Percentiles rank a stretch among this genome's conserved stretches.
These are phyloP conservation scores for Athalia cordata DNA, from an alignment of 2,888 invertebrate species.

Conservation along the genomic window DNA sequence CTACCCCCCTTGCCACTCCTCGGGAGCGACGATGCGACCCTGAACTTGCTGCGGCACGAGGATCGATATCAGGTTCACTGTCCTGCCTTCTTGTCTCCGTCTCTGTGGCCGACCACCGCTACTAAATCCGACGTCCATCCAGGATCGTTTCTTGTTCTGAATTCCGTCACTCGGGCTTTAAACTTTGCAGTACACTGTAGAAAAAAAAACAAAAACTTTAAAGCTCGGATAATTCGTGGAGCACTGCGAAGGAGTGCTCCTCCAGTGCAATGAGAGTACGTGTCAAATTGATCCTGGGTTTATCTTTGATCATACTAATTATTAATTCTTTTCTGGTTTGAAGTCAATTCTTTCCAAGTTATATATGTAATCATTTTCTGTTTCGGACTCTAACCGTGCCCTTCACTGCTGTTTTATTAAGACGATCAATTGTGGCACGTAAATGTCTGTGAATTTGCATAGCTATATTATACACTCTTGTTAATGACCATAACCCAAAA, in stretches of 20 bases:
- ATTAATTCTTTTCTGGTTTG: no score
- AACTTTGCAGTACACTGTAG: neutral
- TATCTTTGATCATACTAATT: no score
- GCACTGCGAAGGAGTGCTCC: neutral
- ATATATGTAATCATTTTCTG: no score
- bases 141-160: neutral
- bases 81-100: constrained; percentile 56
- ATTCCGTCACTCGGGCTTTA: constrained; percentile 23
- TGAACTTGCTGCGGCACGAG: constrained; percentile 45
- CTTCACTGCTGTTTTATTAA: no score
- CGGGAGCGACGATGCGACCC: constrained; percentile 64
- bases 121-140: constrained; percentile 20
- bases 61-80: constrained; percentile 69
- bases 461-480: neutral
- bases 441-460: no score
- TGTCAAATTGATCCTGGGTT: no score
- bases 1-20: constrained; percentile 32
- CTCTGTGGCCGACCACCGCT: constrained; percentile 20
- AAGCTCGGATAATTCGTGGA: neutral
- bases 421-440: no score
- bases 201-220: constrained; percentile 1
- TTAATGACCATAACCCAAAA: neutral
- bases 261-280: no score
- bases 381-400: no score
- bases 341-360: no score